These are phyloP conservation scores for Entelurus aequoreus DNA, from an alignment of 2,113 vertebrate species.

Conservation along the genomic window DNA sequence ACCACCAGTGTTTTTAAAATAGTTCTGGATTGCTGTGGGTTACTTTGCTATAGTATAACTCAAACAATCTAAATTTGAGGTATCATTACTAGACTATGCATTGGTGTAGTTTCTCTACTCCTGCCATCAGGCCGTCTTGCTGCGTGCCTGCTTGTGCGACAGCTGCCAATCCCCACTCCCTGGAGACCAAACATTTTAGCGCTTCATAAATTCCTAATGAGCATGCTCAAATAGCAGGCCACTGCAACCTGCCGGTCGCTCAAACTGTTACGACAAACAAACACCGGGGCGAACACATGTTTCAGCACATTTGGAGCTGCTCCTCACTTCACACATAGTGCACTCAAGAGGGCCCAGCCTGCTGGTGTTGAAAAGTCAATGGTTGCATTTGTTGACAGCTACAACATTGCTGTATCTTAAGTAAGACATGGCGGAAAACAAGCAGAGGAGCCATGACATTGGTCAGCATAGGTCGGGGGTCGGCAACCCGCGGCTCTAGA, in stretches of 20 bases:
- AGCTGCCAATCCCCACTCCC: slow-evolving; percentile 87
- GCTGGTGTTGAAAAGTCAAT: slow-evolving; percentile 49
- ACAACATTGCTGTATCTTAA: slow-evolving; percentile 18
- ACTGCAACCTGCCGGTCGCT: slow-evolving; percentile 78
- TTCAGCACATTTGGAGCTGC: slow-evolving; percentile 43
- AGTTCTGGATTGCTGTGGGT: no score
- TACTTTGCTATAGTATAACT: not conserved
- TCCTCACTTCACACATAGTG: slow-evolving; percentile 56
- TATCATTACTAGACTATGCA: not conserved
- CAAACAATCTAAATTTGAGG: not conserved
- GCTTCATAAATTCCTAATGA: slow-evolving; percentile 99
- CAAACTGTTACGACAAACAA: slow-evolving; percentile 73
- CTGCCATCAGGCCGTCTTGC: slow-evolving; percentile 55
- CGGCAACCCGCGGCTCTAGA: no score
- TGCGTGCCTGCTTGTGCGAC: slow-evolving; percentile 64
- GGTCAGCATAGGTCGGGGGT: not conserved
- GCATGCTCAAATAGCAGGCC: slow-evolving; percentile 87
- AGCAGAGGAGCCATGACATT: slow-evolving; percentile 4
- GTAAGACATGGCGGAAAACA: slow-evolving; percentile 1
- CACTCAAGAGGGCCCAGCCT: slow-evolving; percentile 43
- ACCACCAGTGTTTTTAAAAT: no score
- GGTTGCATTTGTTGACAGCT: slow-evolving; percentile 42
- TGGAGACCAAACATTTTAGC: slow-evolving; percentile 94
- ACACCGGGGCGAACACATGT: slow-evolving; percentile 56
- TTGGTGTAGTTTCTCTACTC: slow-evolving; percentile 23